Evolutionary conservation across 2,797 vertebrate genomes (phyloP), one percentile per base, ranked within the genome.

Genomic region (Poecile montanus): DNA sequence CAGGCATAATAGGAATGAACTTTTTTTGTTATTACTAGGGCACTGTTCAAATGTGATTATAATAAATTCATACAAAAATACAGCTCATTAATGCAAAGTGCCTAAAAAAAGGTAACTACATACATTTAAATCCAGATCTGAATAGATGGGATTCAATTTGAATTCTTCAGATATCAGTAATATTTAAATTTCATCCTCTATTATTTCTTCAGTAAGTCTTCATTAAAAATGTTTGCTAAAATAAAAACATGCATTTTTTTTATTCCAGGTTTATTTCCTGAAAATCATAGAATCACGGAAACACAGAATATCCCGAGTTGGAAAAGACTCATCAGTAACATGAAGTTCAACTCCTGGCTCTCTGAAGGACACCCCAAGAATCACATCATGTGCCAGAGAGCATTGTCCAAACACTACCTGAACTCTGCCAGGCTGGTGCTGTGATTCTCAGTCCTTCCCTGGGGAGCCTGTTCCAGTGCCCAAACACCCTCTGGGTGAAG

Each of bases 381-480:
- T 10, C 9, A 16, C 51, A 71, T 4, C 18, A 13, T 2, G 2
- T 17, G 6, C 34, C 45, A 60, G 45, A 60, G 0, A 20, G 4
- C 5, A 4, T 14, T 78, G 58, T 68, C 15, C 30, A 60, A 45
- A 27, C 2, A 3, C 9, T 53, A 53, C 12, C 19, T 45, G 34
- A 60, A 0, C 9, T 47, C 15, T 10, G 2, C 1, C 16, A 48
- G 26, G 4, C 5, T 72, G 11, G 2, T 60, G 18, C 40, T 1
- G 11, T 66, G 45, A 17, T 13, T 40, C 38, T 40, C 13, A 13
- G 38, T 40, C 38, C 38, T 34, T 16, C 66, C 13, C 30, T 17
- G 15, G 10, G 38, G 5, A 89, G 11, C 14, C 19, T 26, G 18
- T 20, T 8, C 29, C 13, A 22, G 14, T 63, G 44, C 57, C 29